These are phyloP conservation scores for Gorsachius goisagi DNA, from an alignment of 2,113 vertebrate species.

Conservation along the genomic window DNA sequence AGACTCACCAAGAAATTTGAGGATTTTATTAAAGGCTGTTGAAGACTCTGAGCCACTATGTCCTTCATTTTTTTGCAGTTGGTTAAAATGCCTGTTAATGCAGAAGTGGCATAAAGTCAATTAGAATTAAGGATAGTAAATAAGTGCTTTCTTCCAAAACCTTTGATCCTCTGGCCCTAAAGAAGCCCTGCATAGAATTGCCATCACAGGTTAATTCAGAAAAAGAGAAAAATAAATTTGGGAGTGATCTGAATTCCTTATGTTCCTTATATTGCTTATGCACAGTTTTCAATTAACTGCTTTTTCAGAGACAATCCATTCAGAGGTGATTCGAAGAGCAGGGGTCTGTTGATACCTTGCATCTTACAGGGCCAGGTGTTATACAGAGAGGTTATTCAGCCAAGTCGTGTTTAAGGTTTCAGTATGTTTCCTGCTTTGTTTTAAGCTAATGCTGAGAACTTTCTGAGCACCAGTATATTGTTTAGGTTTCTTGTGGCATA, in stretches of 20 bases:
- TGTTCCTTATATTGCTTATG: background rate
- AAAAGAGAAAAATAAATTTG: background rate
- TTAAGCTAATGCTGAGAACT: background rate
- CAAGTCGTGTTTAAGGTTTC: fast-evolving
- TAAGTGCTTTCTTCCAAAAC: background rate
- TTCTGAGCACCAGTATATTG: background rate
- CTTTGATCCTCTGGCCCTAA: background rate
- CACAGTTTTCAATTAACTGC: background rate
- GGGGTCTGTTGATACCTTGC: too few species aligned
- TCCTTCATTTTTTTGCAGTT: background rate
- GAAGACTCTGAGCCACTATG: background rate
- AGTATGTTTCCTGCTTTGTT: background rate
- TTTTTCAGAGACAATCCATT: background rate
- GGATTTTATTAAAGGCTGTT: background rate
- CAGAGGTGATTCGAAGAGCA: background rate
- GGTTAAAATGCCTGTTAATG: background rate
- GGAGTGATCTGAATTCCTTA: background rate
- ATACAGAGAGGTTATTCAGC: background rate
- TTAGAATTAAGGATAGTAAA: background rate
- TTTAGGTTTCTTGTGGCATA: background rate
- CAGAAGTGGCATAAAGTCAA: background rate
- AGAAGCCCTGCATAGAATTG: background rate
- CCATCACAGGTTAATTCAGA: background rate
- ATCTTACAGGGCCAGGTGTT: too few species aligned
- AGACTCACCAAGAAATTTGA: background rate